These are phyloP conservation scores for Antheraea pernyi DNA, from an alignment of 1,140 invertebrate genomes.

Conservation along the genomic window DNA sequence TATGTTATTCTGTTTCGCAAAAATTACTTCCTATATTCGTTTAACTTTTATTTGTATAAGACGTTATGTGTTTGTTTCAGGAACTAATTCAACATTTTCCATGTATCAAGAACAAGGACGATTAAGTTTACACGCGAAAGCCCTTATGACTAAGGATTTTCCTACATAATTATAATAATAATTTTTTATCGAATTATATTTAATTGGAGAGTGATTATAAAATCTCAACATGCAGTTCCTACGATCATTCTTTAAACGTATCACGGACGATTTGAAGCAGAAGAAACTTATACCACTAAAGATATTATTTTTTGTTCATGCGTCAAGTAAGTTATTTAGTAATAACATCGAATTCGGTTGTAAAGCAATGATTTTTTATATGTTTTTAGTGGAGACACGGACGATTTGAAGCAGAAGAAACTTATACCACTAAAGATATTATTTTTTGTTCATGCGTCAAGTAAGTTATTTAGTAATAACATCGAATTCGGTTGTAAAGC, in stretches of 20 bases:
- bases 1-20: too few relatives aligned
- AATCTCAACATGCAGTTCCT: conserved; percentile 79
- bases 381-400: too few relatives aligned
- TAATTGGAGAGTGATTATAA: not conserved
- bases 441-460: conserved; percentile 88
- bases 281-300: conserved; percentile 87
- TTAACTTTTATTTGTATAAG: too few relatives aligned
- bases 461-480: conserved; percentile 77
- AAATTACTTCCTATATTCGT: too few relatives aligned
- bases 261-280: conserved; percentile 85
- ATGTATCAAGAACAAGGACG: conserved; percentile 51
- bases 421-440: conserved; percentile 86
- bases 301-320: conserved; percentile 88
- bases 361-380: too few relatives aligned
- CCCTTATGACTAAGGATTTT: conserved; percentile 46
- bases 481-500: too few relatives aligned
- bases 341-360: too few relatives aligned
- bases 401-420: conserved; percentile 86
- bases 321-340: conserved; percentile 84
- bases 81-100: conserved; percentile 38
- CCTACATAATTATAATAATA: conserved; percentile 46
- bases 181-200: not conserved
- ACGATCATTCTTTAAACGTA: conserved; percentile 82
- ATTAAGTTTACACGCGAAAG: conserved; percentile 40
- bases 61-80: conserved; percentile 33